A percentile compares a stretch with the other conserved stretches of the same genome.
These are phyloP conservation scores for Maylandia zebra DNA, from an alignment of 2,113 vertebrate genomes.

Conservation along the genomic window DNA sequence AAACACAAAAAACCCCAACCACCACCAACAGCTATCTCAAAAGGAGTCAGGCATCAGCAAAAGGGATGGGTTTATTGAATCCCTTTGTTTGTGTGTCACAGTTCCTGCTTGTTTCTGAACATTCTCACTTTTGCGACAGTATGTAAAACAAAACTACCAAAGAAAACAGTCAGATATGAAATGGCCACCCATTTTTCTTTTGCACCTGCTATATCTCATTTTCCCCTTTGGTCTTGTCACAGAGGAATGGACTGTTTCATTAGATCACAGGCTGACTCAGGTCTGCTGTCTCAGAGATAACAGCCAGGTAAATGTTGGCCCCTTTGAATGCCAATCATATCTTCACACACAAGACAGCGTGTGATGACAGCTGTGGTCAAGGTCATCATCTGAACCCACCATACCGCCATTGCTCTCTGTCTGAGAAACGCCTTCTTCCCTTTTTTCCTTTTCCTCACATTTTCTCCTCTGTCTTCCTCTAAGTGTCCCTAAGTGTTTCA, in stretches of 20 bases:
- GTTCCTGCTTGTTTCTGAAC: neutral
- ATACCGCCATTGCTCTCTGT: neutral
- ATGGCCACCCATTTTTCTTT: slow-evolving; percentile 9
- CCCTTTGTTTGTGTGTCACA: neutral
- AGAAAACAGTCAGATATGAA: neutral
- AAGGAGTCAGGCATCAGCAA: neutral
- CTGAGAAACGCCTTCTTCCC: neutral
- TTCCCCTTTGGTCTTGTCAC: neutral
- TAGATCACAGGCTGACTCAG: slow-evolving; percentile 21
- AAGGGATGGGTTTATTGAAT: neutral
- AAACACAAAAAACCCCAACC: neutral
- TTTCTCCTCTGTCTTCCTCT: neutral
- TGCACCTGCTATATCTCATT: neutral
- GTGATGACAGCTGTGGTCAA: slow-evolving; percentile 24
- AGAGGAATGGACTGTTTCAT: slow-evolving; percentile 26
- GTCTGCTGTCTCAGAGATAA: slow-evolving; percentile 55
- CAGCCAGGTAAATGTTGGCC: slow-evolving; percentile 40
- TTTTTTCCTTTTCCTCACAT: neutral
- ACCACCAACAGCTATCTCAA: neutral
- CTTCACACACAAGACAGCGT: neutral
- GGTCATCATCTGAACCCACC: slow-evolving; percentile 29
- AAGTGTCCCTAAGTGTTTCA: neutral
- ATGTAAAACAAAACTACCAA: neutral
- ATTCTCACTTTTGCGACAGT: neutral
- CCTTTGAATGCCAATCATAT: slow-evolving; percentile 47